Evolutionary conservation across 2,113 vertebrate species (phyloP).

Genomic region (Periophthalmodon schlosseri): DNA sequence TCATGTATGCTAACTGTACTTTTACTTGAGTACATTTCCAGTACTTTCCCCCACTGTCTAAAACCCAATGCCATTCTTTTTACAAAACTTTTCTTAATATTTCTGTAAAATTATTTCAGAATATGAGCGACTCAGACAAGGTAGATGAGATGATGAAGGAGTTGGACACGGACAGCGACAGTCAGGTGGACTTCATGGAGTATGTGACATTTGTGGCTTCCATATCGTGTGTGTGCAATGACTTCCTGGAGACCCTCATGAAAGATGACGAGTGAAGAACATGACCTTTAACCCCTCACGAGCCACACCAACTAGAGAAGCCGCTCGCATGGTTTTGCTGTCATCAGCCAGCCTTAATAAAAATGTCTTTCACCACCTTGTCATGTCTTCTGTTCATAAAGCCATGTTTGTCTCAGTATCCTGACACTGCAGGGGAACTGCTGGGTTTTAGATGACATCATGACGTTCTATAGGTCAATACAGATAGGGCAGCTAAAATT

Average conservation of each 20-base stretch:
- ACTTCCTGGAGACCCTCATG: slow-evolving; percentile 26
- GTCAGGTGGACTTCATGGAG: slow-evolving; percentile 93
- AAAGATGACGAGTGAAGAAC: background rate
- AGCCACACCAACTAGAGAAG: background rate
- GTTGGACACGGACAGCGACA: slow-evolving; percentile 87
- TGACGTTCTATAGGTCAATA: no score
- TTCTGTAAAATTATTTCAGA: slow-evolving; percentile 55
- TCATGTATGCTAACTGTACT: no score
- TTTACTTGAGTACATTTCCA: no score
- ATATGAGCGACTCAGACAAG: slow-evolving; percentile 77
- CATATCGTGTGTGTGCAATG: slow-evolving; percentile 89
- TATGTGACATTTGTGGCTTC: slow-evolving; percentile 88
- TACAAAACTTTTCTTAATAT: background rate
- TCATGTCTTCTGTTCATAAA: background rate
- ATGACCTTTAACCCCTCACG: background rate
- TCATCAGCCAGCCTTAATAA: background rate
- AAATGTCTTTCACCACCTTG: background rate
- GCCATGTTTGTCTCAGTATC: background rate
- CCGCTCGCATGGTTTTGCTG: background rate
- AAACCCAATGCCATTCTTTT: no score
- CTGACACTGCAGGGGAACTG: no score
- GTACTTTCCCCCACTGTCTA: no score
- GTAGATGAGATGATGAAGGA: slow-evolving; percentile 90
- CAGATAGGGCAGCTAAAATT: no score
- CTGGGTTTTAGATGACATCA: no score